These are phyloP conservation scores for Sepiola atlantica DNA, from an alignment of 2,888 invertebrate species.

Conservation along the genomic window DNA sequence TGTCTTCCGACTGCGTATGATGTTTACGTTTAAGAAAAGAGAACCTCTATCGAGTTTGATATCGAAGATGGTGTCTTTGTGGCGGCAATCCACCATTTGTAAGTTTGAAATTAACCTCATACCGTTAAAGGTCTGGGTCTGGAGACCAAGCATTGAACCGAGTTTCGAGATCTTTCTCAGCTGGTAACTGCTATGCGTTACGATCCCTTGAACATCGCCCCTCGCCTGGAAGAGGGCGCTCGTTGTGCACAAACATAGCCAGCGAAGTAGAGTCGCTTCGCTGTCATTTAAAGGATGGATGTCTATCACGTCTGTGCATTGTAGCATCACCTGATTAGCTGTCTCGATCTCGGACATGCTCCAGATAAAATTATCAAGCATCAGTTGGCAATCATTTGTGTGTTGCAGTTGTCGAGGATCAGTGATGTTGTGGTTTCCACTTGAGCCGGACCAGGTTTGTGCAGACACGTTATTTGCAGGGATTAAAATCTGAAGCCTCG, in stretches of 20 bases:
- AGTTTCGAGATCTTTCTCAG: not conserved
- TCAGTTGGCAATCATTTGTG: not conserved
- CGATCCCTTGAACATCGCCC: constrained; percentile 2
- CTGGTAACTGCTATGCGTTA: not conserved
- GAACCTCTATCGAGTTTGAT: not conserved
- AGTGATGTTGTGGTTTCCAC: not conserved
- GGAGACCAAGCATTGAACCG: not conserved
- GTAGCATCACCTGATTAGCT: not conserved
- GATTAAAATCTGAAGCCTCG: not conserved
- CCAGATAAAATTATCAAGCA: not conserved
- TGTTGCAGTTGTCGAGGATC: not conserved
- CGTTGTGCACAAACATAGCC: not conserved
- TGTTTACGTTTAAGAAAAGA: not conserved
- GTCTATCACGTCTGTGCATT: not conserved
- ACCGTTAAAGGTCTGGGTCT: constrained; percentile 1
- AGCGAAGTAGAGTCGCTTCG: not conserved
- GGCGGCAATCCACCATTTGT: not conserved
- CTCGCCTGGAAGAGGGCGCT: not conserved
- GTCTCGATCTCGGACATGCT: not conserved
- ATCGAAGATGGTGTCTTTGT: constrained; percentile 24
- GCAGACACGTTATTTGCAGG: not conserved
- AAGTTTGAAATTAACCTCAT: constrained; percentile 11
- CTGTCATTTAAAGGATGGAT: not conserved
- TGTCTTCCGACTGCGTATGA: not conserved
- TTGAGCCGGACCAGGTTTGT: not conserved